A percentile compares a stretch with the other conserved stretches of the same genome.
Conservation (phyloP, 1,140 invertebrate species). For the Gryllus bimaculatus region DNA sequence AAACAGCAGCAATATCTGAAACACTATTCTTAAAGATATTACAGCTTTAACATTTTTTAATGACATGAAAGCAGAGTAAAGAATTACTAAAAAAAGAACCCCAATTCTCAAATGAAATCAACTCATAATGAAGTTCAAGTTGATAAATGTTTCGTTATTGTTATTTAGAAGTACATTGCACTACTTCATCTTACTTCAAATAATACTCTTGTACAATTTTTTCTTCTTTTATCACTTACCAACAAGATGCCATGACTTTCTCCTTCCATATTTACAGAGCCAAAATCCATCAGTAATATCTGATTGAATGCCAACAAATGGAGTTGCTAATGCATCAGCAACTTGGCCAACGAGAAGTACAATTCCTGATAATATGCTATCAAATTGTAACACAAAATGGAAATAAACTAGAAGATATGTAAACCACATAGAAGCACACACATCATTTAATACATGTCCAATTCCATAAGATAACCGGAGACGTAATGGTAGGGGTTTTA, state of each 20-base stretch:
- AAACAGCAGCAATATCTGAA: too few relatives aligned
- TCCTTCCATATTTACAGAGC: conserved; percentile 63
- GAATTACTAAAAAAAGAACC: too few relatives aligned
- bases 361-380: conserved; percentile 61
- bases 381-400: conserved; percentile 72
- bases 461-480: conserved; percentile 46
- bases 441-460: conserved; percentile 88
- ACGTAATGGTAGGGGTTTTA: conserved; percentile 23
- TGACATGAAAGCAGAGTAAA: too few relatives aligned
- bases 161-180: too few relatives aligned
- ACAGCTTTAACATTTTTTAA: too few relatives aligned
- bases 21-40: too few relatives aligned
- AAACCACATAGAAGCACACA: conserved; percentile 96
- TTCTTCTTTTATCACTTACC: conserved; percentile 43
- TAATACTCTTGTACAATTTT: too few relatives aligned
- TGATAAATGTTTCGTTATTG: too few relatives aligned
- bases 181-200: too few relatives aligned
- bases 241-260: conserved; percentile 88
- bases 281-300: conserved; percentile 59
- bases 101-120: too few relatives aligned
- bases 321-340: conserved; percentile 80
- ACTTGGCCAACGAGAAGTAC: conserved; percentile 79
- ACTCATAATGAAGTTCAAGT: too few relatives aligned
- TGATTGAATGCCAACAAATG: conserved; percentile 79
- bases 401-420: conserved; percentile 91